Percentiles rank a stretch among this genome's conserved stretches.
Conservation (phyloP, 2,888 invertebrate species). For the Aphodius granarius region DNA sequence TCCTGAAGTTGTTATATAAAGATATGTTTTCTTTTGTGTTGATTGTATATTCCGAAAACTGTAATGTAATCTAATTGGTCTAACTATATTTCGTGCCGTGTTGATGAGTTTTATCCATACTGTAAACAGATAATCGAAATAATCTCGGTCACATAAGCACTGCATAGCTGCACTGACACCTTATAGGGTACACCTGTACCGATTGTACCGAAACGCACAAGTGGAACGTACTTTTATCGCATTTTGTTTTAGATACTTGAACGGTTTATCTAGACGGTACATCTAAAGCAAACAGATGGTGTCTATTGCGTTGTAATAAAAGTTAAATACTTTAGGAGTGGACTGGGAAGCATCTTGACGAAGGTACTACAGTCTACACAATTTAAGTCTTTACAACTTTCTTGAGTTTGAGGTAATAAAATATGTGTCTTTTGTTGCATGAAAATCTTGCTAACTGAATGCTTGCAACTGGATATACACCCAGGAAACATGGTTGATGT, state of each 20-base stretch:
- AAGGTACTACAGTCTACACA: not conserved
- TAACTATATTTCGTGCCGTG: not conserved
- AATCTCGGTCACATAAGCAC: not conserved
- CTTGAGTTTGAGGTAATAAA: too few relatives aligned
- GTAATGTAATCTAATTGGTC: too few relatives aligned
- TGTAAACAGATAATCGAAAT: not conserved
- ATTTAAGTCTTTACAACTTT: too few relatives aligned
- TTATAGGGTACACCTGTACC: not conserved
- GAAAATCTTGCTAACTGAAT: too few relatives aligned
- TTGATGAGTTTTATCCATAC: not conserved
- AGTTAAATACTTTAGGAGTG: not conserved
- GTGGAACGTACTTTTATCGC: not conserved
- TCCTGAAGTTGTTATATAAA: too few relatives aligned
- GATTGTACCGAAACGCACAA: not conserved
- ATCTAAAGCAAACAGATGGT: not conserved
- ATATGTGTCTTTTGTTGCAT: too few relatives aligned
- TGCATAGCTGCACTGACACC: not conserved
- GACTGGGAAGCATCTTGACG: not conserved
- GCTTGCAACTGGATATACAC: too few relatives aligned
- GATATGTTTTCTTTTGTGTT: too few relatives aligned
- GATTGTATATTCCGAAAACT: too few relatives aligned
- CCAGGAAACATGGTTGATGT: too few relatives aligned
- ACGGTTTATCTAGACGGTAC: not conserved
- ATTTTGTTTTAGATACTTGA: not conserved
- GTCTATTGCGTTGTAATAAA: not conserved